Percentiles rank a stretch among this genome's conserved stretches.
These are phyloP conservation scores for Caenorhabditis virilis DNA, from an alignment of 2,888 invertebrate species.

Conservation along the genomic window DNA sequence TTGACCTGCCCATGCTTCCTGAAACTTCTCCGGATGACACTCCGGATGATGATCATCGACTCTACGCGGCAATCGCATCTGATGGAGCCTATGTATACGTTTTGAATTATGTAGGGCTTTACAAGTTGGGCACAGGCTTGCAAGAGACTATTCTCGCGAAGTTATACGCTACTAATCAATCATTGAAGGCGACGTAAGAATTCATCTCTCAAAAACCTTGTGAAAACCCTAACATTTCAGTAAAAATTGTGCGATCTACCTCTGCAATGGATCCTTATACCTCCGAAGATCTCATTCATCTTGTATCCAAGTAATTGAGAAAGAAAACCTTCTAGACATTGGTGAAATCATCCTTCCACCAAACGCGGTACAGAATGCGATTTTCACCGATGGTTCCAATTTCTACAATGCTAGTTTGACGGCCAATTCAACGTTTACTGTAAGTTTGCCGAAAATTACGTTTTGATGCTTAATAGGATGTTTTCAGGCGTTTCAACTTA, in stretches of 20 bases:
- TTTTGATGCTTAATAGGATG: background rate
- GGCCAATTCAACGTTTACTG: conserved; percentile 55
- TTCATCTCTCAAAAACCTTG: too few species aligned
- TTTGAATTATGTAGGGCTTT: conserved; percentile 79
- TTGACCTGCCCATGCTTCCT: conserved; percentile 47
- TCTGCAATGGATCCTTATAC: conserved; percentile 64
- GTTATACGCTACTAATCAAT: conserved; percentile 80
- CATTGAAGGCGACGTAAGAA: conserved; percentile 74
- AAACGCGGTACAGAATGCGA: conserved; percentile 43
- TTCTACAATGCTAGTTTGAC: conserved; percentile 61
- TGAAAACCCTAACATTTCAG: conserved; percentile 30
- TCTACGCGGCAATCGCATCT: conserved; percentile 74
- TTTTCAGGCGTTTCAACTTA: conserved; percentile 57
- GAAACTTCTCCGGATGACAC: conserved; percentile 47
- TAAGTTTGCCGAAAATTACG: conserved; percentile 17
- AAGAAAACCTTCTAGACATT: conserved; percentile 56
- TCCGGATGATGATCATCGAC: conserved; percentile 52
- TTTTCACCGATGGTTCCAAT: conserved; percentile 58
- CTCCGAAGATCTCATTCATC: conserved; percentile 63
- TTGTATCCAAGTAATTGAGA: conserved; percentile 64
- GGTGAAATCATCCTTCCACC: conserved; percentile 58
- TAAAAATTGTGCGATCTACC: conserved; percentile 57
- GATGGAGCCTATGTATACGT: conserved; percentile 81
- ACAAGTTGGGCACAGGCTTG: conserved; percentile 93
- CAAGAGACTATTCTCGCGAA: conserved; percentile 90